These are phyloP conservation scores for Gambelia wislizenii DNA, from an alignment of 2,797 vertebrate species.

Conservation along the genomic window DNA sequence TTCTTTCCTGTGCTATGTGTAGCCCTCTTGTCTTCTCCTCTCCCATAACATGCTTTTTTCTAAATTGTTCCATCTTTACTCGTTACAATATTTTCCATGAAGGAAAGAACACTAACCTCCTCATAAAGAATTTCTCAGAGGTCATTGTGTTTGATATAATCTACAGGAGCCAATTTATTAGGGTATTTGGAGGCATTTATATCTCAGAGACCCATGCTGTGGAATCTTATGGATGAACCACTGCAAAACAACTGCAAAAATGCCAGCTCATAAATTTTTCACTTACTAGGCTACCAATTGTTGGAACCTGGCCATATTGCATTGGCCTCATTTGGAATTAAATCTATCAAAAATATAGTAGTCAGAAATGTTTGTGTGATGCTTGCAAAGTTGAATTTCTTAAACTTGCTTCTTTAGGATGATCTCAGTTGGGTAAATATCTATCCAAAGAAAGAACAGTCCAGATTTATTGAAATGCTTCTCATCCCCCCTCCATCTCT, in stretches of 20 bases:
- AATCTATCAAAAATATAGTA: constrained; percentile 26
- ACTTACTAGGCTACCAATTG: neutral
- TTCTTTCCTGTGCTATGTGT: neutral
- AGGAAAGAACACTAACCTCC: neutral
- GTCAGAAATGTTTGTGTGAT: constrained; percentile 16
- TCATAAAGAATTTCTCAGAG: neutral
- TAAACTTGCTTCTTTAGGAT: neutral
- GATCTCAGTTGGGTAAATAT: neutral
- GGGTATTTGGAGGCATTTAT: neutral
- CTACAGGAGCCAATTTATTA: neutral
- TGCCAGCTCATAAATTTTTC: neutral
- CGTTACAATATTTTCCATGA: neutral
- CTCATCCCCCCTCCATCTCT: constrained; percentile 40
- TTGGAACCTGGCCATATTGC: neutral
- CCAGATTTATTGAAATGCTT: constrained; percentile 7
- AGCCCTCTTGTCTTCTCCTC: neutral
- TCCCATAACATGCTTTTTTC: neutral
- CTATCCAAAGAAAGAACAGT: constrained; percentile 26
- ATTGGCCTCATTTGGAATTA: neutral
- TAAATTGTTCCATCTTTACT: neutral
- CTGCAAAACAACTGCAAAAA: constrained; percentile 7
- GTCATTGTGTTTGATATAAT: neutral
- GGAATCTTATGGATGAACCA: constrained; percentile 15
- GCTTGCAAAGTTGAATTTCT: neutral
- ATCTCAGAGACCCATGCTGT: neutral